phyloP scores from a whole-genome alignment of 2,888 invertebrate species.

The Adineta ricciae region DNA sequence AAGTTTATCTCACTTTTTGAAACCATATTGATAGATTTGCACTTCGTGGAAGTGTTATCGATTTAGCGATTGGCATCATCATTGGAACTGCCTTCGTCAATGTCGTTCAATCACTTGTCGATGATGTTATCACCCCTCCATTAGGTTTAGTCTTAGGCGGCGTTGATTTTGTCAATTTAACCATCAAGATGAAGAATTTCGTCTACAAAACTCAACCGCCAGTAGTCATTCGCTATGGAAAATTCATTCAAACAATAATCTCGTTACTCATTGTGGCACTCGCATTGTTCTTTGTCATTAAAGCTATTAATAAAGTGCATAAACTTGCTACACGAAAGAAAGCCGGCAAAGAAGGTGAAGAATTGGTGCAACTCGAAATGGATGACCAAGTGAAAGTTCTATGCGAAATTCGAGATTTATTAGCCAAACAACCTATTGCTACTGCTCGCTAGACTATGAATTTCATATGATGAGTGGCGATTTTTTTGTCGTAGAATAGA shows the following conservation, averaged over 20 bases:
- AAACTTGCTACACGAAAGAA: neutral
- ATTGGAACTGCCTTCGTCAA: neutral
- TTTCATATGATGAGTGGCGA: neutral
- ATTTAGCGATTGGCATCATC: neutral
- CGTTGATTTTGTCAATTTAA: neutral
- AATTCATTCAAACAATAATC: neutral
- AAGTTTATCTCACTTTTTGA: neutral
- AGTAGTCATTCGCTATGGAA: neutral
- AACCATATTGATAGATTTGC: neutral
- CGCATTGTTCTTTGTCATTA: neutral
- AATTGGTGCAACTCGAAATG: neutral
- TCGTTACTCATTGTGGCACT: neutral
- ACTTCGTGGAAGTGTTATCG: neutral
- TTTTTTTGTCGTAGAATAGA: too few species aligned
- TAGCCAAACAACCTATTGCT: neutral
- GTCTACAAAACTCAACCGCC: neutral
- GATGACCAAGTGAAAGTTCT: neutral
- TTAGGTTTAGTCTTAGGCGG: neutral
- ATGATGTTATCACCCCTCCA: neutral
- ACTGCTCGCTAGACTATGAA: neutral
- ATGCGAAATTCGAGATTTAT: neutral
- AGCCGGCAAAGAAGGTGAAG: neutral
- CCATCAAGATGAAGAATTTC: neutral
- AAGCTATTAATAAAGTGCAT: neutral
- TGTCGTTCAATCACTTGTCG: neutral